These are phyloP conservation scores for Drosophila hamatofila DNA, from an alignment of 2,888 invertebrate species.

Conservation along the genomic window DNA sequence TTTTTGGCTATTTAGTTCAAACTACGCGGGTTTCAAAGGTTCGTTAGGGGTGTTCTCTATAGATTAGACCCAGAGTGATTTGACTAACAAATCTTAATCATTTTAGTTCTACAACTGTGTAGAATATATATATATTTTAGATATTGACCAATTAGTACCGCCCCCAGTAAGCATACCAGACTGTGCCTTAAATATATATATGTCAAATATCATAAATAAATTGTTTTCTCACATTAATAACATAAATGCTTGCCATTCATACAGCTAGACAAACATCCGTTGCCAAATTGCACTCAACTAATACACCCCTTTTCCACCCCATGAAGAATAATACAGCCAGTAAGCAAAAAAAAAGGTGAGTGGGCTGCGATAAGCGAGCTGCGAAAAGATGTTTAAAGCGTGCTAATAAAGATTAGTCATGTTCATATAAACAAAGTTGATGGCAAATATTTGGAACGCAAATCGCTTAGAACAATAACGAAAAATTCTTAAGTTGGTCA, in stretches of 20 bases:
- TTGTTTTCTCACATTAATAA: too few relatives aligned
- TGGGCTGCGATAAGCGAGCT: conserved; percentile 30
- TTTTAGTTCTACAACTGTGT: too few relatives aligned
- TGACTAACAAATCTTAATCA: too few relatives aligned
- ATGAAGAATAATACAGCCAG: conserved; percentile 6
- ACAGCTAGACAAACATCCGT: not conserved
- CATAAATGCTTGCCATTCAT: not conserved
- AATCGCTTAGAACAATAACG: conserved; percentile 61
- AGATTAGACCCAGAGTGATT: too few relatives aligned
- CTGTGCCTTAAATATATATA: too few relatives aligned
- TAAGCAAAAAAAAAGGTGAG: conserved; percentile 4
- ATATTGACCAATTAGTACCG: too few relatives aligned
- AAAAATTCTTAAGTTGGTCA: conserved; percentile 51
- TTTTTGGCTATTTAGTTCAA: too few relatives aligned
- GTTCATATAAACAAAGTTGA: conserved; percentile 41
- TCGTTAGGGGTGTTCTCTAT: too few relatives aligned
- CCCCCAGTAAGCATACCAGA: too few relatives aligned
- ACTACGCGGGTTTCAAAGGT: too few relatives aligned
- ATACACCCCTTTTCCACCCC: not conserved
- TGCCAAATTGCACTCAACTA: not conserved
- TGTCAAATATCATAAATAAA: too few relatives aligned
- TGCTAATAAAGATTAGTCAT: conserved; percentile 67
- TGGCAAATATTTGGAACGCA: conserved; percentile 60
- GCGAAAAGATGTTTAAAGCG: conserved; percentile 33
- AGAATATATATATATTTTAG: too few relatives aligned